Evolutionary conservation across 2,113 vertebrate species (phyloP).

Genomic region (Vireo altiloquus): DNA sequence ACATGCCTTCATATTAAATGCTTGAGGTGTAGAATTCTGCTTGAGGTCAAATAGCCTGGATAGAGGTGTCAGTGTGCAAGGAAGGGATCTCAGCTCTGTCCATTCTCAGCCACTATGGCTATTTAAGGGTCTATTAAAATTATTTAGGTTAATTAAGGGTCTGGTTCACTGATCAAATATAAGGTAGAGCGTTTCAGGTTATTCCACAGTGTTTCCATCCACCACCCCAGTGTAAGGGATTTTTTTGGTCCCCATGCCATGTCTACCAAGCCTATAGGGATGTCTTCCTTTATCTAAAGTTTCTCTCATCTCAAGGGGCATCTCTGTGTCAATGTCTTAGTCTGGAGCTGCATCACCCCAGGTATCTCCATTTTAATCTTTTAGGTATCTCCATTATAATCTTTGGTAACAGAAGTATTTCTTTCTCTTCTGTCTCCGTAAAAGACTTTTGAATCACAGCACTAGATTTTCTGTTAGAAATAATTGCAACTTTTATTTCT

Average conservation of each 20-base stretch:
- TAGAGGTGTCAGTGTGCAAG: background rate
- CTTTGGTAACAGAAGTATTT: background rate
- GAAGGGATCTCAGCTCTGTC: background rate
- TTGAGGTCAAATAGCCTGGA: background rate
- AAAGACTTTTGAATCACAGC: background rate
- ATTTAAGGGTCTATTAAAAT: background rate
- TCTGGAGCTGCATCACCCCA: background rate
- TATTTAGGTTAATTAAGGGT: background rate
- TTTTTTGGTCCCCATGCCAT: fast-evolving
- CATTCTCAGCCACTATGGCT: fast-evolving
- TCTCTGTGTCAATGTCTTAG: background rate
- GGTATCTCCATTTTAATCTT: background rate
- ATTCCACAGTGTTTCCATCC: background rate
- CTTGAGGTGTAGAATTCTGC: background rate
- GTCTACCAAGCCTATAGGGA: background rate
- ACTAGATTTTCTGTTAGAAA: background rate
- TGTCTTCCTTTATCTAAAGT: background rate
- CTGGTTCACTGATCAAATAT: background rate
- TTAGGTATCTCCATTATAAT: background rate
- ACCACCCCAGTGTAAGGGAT: fast-evolving
- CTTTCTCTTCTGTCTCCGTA: background rate
- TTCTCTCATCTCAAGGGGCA: fast-evolving
- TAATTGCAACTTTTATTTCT: background rate
- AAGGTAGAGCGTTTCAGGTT: background rate
- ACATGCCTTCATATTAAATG: fast-evolving